Conservation (phyloP, 2,113 vertebrate genomes). For the Dendropsophus ebraccatus region DNA sequence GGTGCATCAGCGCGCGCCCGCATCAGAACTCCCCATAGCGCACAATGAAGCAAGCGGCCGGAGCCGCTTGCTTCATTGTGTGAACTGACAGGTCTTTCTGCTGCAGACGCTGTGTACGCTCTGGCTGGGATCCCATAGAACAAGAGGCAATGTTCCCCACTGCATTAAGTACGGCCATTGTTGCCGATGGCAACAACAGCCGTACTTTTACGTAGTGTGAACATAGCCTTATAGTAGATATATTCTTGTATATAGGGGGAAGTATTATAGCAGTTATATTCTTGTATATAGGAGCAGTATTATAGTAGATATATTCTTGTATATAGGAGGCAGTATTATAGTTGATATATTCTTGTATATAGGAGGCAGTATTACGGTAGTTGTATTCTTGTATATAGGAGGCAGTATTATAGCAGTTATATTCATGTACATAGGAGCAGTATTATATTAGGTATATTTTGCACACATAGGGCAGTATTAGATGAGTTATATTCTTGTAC, state of each 20-base stretch:
- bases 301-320: constrained; percentile 4
- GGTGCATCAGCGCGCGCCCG: no score
- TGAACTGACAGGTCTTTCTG: no score
- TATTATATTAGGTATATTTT: constrained; percentile 6
- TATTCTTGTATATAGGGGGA: background rate
- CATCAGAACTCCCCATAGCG: no score
- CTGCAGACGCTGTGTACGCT: no score
- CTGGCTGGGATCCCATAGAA: no score
- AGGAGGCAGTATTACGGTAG: background rate
- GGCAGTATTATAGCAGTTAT: background rate
- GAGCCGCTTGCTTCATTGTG: no score
- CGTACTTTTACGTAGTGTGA: no score
- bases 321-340: constrained; percentile 1
- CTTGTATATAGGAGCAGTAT: background rate
- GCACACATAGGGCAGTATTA: background rate
- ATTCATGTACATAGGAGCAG: background rate
- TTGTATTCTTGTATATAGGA: background rate
- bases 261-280: constrained; percentile 9
- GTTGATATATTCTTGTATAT: background rate
- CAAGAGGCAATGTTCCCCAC: no score
- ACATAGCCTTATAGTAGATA: constrained; percentile 6
- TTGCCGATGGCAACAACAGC: no score
- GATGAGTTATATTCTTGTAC: background rate
- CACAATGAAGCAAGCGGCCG: no score
- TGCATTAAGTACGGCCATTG: no score